These are phyloP conservation scores for Drosophila pallidifrons DNA, from an alignment of 1,140 invertebrate species.

Conservation along the genomic window DNA sequence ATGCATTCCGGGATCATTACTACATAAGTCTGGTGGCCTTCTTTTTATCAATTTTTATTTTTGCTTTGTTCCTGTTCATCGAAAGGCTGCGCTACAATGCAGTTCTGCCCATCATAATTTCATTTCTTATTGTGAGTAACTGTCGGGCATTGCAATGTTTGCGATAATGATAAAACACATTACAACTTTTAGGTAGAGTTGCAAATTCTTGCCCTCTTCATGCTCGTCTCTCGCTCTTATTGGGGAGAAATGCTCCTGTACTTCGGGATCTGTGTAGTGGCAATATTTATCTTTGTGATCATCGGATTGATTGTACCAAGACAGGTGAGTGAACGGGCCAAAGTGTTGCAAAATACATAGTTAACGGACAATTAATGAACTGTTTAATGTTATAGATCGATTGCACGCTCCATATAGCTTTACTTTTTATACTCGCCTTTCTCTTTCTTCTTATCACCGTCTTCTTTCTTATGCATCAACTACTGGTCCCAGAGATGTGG, in stretches of 20 bases:
- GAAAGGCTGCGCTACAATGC: slow-evolving; percentile 9
- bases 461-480: slow-evolving; percentile 37
- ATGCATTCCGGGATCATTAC: neutral
- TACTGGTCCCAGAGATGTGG: neutral
- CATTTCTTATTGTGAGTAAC: slow-evolving; percentile 49
- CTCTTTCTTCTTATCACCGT: slow-evolving; percentile 39
- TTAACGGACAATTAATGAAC: too few species aligned
- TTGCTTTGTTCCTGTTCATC: slow-evolving; percentile 28
- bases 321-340: slow-evolving; percentile 17
- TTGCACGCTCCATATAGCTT: slow-evolving; percentile 51
- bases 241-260: slow-evolving; percentile 21
- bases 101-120: neutral
- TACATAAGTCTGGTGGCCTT: slow-evolving; percentile 16
- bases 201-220: slow-evolving; percentile 34
- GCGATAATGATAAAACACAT: neutral
- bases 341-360: neutral
- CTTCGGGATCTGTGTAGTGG: slow-evolving; percentile 10
- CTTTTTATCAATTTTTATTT: slow-evolving; percentile 18
- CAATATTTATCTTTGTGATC: neutral
- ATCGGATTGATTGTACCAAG: slow-evolving; percentile 32
- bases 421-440: slow-evolving; percentile 56
- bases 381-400: slow-evolving; percentile 47
- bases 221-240: slow-evolving; percentile 14
- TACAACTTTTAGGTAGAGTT: slow-evolving; percentile 53
- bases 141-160: neutral